Percentiles rank a stretch among this genome's conserved stretches.
Conservation (phyloP, 2,888 invertebrate genomes). For the Craniophora ligustri region DNA sequence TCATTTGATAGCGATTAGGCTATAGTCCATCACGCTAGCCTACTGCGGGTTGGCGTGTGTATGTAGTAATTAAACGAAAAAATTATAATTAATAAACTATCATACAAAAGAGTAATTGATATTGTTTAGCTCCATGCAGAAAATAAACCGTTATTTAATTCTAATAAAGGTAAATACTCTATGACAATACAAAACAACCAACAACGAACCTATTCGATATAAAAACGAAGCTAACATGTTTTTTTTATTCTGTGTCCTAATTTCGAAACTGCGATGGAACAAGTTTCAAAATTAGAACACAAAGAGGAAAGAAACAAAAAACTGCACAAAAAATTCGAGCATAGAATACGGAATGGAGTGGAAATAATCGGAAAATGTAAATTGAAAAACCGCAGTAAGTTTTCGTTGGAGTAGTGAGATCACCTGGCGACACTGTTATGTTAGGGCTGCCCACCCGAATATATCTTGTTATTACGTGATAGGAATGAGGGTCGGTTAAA, state of each 20-base stretch:
- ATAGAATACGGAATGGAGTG: slow-evolving; percentile 63
- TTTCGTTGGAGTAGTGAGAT: slow-evolving; percentile 60
- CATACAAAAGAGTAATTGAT: too few species aligned
- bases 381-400: slow-evolving; percentile 65
- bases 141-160: too few species aligned
- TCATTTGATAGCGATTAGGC: too few species aligned
- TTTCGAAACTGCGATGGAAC: slow-evolving; percentile 6
- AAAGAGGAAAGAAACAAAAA: slow-evolving; percentile 20
- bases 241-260: not conserved
- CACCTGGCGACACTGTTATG: slow-evolving; percentile 58
- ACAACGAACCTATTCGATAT: not conserved
- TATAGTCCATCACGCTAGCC: too few species aligned
- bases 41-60: too few species aligned
- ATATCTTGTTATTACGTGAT: slow-evolving; percentile 53
- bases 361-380: slow-evolving; percentile 64
- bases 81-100: too few species aligned
- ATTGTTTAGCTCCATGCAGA: too few species aligned
- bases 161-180: too few species aligned
- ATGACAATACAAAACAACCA: not conserved
- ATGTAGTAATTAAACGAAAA: too few species aligned
- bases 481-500: slow-evolving; percentile 31
- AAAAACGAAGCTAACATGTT: slow-evolving; percentile 2
- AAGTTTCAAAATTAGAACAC: slow-evolving; percentile 26
- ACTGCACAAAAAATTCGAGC: slow-evolving; percentile 49
- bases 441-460: slow-evolving; percentile 40